phyloP scores from a whole-genome alignment of 2,113 vertebrate species.

The Aplodontia rufa region DNA sequence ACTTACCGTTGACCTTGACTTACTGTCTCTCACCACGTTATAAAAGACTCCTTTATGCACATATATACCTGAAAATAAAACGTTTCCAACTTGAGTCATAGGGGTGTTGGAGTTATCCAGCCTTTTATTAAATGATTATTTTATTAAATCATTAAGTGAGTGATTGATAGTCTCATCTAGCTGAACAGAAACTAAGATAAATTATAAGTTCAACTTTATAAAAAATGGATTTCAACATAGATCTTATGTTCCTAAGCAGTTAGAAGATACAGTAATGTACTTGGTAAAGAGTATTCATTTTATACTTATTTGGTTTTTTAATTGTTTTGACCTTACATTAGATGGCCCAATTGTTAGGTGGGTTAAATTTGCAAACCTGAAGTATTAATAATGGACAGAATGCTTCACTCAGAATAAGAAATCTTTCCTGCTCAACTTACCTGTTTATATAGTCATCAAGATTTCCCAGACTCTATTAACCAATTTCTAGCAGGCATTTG shows the following conservation, averaged over 20 bases:
- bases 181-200: constrained; percentile 25
- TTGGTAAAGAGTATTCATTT: neutral
- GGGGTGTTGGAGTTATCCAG: neutral
- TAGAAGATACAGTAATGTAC: neutral
- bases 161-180: neutral
- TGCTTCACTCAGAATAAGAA: constrained; percentile 11
- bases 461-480: neutral
- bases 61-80: neutral
- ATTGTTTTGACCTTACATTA: neutral
- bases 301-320: constrained; percentile 13
- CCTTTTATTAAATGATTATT: neutral
- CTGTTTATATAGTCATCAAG: neutral
- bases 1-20: neutral
- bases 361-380: neutral
- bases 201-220: neutral
- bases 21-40: neutral
- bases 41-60: neutral
- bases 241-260: neutral
- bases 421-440: neutral
- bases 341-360: neutral
- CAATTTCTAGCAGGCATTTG: neutral
- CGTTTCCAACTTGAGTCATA: neutral
- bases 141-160: neutral
- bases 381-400: neutral
- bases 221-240: constrained; percentile 30